Conservation (phyloP, 64 coral and sea anemone genomes). For the Montipora capricornis region DNA sequence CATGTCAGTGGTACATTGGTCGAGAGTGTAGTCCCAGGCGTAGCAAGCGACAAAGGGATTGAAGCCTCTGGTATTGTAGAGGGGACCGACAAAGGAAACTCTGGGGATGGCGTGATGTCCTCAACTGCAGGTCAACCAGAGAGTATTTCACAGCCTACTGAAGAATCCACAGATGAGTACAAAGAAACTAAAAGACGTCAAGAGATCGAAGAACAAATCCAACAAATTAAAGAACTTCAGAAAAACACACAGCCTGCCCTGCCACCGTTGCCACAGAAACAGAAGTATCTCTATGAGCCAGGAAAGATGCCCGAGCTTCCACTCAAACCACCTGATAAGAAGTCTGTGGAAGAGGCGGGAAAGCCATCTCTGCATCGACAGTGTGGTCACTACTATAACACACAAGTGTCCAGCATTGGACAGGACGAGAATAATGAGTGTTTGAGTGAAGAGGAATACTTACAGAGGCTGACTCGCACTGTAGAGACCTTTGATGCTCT, state of each 20-base stretch:
- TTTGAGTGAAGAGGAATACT: constrained; percentile 55
- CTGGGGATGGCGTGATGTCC: neutral
- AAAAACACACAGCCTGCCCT: constrained; percentile 6
- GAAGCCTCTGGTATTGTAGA: neutral
- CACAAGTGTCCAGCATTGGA: constrained; percentile 50
- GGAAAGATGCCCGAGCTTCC: constrained; percentile 43
- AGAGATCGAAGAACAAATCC: constrained; percentile 59
- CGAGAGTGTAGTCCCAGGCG: neutral
- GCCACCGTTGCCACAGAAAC: constrained; percentile 1
- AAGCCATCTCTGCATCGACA: constrained; percentile 70
- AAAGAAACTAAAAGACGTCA: constrained; percentile 3
- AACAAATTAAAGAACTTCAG: constrained; percentile 61
- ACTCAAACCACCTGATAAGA: constrained; percentile 7
- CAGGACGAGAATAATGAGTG: constrained; percentile 64
- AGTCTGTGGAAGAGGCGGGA: neutral
- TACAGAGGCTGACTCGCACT: constrained; percentile 38
- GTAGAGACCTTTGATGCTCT: constrained; percentile 68
- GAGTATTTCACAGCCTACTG: neutral
- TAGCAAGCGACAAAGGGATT: neutral
- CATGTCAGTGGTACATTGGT: neutral
- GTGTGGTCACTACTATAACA: constrained; percentile 76
- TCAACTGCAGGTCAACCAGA: neutral
- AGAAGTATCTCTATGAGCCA: constrained; percentile 59
- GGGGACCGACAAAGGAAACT: neutral
- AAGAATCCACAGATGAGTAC: neutral